phyloP scores from a whole-genome alignment of 2,888 invertebrate genomes.

The Andrena dorsata region DNA sequence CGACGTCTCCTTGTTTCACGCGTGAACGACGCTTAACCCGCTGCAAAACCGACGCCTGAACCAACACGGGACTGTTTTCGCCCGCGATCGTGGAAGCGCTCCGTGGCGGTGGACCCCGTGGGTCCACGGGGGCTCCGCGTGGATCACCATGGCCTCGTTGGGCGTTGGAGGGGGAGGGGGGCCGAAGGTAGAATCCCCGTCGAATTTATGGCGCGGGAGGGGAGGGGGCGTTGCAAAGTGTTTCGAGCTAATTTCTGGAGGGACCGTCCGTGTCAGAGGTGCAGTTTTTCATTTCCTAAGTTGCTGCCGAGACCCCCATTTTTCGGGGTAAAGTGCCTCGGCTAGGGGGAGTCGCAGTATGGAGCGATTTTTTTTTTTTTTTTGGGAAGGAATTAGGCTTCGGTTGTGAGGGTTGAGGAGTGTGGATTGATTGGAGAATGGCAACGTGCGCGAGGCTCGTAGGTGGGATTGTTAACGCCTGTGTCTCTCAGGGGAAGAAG shows the following conservation, averaged over 20 bases:
- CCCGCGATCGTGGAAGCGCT: slow-evolving; percentile 19
- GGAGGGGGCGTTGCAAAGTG: slow-evolving; percentile 9
- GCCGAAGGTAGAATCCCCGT: background rate
- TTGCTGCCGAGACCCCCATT: too few species aligned
- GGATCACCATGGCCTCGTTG: background rate
- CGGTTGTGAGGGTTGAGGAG: too few species aligned
- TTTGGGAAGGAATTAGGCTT: too few species aligned
- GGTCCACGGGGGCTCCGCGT: background rate
- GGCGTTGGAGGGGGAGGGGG: background rate
- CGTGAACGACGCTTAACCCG: slow-evolving; percentile 78
- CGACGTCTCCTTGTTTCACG: slow-evolving; percentile 78
- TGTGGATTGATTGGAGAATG: too few species aligned
- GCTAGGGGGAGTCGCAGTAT: too few species aligned
- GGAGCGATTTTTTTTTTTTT: too few species aligned
- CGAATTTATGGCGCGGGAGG: slow-evolving; percentile 11
- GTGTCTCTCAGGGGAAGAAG: too few species aligned
- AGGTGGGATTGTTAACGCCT: too few species aligned
- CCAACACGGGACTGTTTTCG: slow-evolving; percentile 67
- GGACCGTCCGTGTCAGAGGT: background rate
- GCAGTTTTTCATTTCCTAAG: background rate
- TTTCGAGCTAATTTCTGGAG: slow-evolving; percentile 26
- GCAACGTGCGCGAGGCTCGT: too few species aligned
- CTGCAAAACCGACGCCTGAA: slow-evolving; percentile 70
- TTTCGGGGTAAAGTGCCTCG: too few species aligned
- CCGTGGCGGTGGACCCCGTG: background rate